These are phyloP conservation scores for Myotis davidii DNA, from an alignment of 2,113 vertebrate species.

Conservation along the genomic window DNA sequence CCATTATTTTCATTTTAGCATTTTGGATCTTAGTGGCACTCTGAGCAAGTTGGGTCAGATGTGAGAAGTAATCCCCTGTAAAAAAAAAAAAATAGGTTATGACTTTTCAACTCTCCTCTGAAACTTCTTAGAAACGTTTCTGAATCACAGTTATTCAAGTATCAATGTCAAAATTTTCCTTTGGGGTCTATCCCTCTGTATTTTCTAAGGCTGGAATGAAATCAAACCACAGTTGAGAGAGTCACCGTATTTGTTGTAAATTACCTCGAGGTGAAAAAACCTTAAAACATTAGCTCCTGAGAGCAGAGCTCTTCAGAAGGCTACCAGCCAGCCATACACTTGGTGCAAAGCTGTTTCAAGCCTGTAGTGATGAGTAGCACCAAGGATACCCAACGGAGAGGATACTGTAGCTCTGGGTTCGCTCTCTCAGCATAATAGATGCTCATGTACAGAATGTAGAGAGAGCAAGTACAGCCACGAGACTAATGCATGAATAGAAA, in stretches of 20 bases:
- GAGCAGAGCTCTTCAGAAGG: not conserved
- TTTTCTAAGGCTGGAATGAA: not conserved
- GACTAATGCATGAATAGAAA: not conserved
- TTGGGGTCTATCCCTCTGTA: not conserved
- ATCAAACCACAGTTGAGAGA: not conserved
- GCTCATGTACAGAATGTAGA: not conserved
- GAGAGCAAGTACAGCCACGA: not conserved
- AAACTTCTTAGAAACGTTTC: conserved; percentile 55
- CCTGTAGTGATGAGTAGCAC: not conserved
- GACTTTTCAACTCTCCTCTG: conserved; percentile 17
- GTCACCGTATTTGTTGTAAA: not conserved
- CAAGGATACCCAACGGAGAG: not conserved
- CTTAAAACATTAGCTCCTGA: not conserved
- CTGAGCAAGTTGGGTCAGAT: not conserved
- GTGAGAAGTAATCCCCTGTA: not conserved
- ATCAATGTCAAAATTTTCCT: not conserved
- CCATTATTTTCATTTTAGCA: not conserved
- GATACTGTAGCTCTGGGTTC: not conserved
- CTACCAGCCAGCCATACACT: not conserved
- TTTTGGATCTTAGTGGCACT: not conserved
- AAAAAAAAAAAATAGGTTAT: not conserved
- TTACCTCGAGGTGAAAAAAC: not conserved
- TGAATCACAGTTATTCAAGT: not conserved
- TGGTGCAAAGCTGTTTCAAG: not conserved
- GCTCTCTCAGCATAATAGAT: not conserved